Evolutionary conservation across 2,888 invertebrate genomes (phyloP).

Genomic region (Congeria kusceri): DNA sequence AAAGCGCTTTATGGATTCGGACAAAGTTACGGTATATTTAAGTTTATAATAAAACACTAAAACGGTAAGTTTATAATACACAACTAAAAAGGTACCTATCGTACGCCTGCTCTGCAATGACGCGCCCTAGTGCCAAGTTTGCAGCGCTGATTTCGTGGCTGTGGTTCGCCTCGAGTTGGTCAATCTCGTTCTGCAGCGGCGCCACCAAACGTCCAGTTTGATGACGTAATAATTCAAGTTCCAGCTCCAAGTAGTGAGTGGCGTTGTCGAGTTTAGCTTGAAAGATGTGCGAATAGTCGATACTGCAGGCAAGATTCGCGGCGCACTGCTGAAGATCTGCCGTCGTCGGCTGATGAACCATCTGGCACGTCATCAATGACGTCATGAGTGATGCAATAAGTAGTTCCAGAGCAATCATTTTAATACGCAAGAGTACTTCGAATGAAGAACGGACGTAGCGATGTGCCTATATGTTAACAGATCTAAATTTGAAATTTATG

Average conservation of each 20-base stretch:
- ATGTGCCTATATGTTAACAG: too few species aligned
- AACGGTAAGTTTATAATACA: too few species aligned
- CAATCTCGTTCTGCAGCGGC: slow-evolving; percentile 42
- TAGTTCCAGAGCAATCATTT: too few species aligned
- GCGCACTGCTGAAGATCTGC: slow-evolving; percentile 52
- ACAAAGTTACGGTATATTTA: too few species aligned
- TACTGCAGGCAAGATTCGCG: slow-evolving; percentile 57
- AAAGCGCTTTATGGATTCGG: too few species aligned
- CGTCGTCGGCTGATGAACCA: slow-evolving; percentile 11
- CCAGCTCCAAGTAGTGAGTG: slow-evolving; percentile 45
- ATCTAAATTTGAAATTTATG: too few species aligned
- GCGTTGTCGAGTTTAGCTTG: slow-evolving; percentile 58
- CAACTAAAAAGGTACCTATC: slow-evolving; percentile 61
- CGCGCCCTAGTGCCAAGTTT: slow-evolving; percentile 25
- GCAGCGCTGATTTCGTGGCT: slow-evolving; percentile 28
- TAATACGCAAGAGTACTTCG: too few species aligned
- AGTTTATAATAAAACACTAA: too few species aligned
- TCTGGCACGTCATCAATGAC: too few species aligned
- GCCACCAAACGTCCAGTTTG: slow-evolving; percentile 25
- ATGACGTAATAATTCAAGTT: slow-evolving; percentile 41
- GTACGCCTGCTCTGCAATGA: slow-evolving; percentile 36
- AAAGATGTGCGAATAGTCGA: slow-evolving; percentile 54
- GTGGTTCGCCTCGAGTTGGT: slow-evolving; percentile 36
- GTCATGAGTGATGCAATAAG: too few species aligned
- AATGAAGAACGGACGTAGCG: too few species aligned